phyloP scores from a whole-genome alignment of 1,140 invertebrate genomes.

The Homarus americanus region DNA sequence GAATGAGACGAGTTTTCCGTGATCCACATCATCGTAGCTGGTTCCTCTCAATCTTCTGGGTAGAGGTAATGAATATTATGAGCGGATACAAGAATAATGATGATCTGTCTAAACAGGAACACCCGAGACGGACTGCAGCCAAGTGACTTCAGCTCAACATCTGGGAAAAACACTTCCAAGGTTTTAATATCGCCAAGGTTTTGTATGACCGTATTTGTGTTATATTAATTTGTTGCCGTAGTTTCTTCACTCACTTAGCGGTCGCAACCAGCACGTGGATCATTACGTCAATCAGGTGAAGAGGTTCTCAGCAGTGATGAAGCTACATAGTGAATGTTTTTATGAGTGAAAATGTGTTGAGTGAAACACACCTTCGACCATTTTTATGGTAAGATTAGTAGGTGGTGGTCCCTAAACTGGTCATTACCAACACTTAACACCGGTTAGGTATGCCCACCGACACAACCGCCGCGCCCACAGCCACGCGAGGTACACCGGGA shows the following conservation, averaged over 20 bases:
- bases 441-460: not conserved
- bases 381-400: not conserved
- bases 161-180: not conserved
- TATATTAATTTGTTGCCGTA: not conserved
- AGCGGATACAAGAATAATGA: not conserved
- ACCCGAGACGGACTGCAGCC: too few species aligned
- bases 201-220: not conserved
- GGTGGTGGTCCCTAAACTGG: not conserved
- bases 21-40: not conserved
- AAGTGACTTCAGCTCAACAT: not conserved
- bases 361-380: not conserved
- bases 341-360: not conserved
- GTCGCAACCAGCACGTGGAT: not conserved
- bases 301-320: not conserved
- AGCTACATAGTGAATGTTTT: not conserved
- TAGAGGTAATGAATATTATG: not conserved
- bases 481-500: too few species aligned
- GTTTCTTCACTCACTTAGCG: not conserved
- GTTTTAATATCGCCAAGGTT: not conserved
- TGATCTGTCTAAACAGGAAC: too few species aligned
- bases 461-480: not conserved
- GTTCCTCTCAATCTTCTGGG: not conserved
- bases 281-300: not conserved
- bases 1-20: not conserved
- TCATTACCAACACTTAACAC: not conserved